Base-by-base conservation (phyloP, 2,797 vertebrate genomes). In the Cyclura pinguis region DNA sequence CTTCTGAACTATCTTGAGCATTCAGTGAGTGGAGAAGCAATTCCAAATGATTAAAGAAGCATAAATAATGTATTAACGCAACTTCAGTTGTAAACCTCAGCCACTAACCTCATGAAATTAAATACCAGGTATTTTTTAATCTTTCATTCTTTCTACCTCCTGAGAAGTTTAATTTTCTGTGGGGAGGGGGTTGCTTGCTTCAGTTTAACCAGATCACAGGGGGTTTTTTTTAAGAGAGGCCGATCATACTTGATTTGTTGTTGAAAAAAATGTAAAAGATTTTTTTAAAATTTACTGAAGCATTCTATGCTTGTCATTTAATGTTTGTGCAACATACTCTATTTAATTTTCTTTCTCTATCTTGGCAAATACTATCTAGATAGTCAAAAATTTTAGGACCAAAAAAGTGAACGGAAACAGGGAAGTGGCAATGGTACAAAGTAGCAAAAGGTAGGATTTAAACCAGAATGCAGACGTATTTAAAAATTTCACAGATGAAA, bases 251-350 rank as follows among this genome's bases (percentile, higher is more conserved):
- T 55, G 42, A 38, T 57, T 88, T 32, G 2, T 67, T n/a, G 24
- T 14, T 59, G 12, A 59, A 76, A 3, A 47, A 74, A 89, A 42
- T 38, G 35, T 6, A 69, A 62, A 69, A 3, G 18, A 1, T n/a
- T 83, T 32, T n/a, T 16, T 77, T 18, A 32, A n/a, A 55, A 77
- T 18, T 4, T 29, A 74, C 38, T n/a, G 6, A 18, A 82, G 14
- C 52, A 82, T 85, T n/a, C 35, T 35, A 5, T 81, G 64, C 86
- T 92, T 18, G 90, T 87, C 89, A 77, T 89, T 69, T 52, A 81
- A 91, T 89, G 87, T 94, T 80, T 5, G 0, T 86, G 90, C 55
- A 95, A 92, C 69, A 3, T 57, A 59, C 52, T 92, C 74, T 64
- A 47, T 80, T 73, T 67, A 38, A 32, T 74, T 64, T 20, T 29